A percentile compares a stretch with the other conserved stretches of the same genome.
Evolutionary conservation across 2,888 invertebrate genomes (phyloP).

Genomic region (Meloe dianella): DNA sequence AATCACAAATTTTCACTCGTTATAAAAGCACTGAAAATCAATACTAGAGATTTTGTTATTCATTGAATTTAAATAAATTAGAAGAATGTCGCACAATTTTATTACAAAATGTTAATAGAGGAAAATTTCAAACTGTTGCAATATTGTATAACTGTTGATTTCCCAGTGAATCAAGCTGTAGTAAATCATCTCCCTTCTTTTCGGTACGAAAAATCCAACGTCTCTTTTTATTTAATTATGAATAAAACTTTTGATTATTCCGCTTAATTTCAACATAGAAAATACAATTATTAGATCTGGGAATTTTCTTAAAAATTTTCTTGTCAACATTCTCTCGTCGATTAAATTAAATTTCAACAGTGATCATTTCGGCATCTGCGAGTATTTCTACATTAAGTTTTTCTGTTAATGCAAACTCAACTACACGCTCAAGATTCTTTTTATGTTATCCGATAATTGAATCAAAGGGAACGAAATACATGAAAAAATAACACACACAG

Average conservation of each 20-base stretch:
- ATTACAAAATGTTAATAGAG: neutral
- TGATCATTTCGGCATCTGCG: too few species aligned
- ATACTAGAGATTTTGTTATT: neutral
- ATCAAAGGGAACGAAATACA: too few species aligned
- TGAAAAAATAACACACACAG: neutral
- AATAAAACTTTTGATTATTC: neutral
- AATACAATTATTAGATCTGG: neutral
- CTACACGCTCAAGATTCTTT: too few species aligned
- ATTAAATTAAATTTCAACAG: too few species aligned
- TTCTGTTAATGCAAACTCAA: too few species aligned
- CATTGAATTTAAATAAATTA: neutral
- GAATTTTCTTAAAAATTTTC: too few species aligned
- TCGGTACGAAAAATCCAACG: neutral
- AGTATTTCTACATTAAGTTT: too few species aligned
- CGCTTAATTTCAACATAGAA: neutral
- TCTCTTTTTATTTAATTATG: neutral
- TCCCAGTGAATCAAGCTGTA: neutral
- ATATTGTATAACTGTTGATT: constrained; percentile 1
- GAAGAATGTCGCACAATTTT: neutral
- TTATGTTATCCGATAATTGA: too few species aligned
- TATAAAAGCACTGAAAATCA: neutral
- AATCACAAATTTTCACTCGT: neutral
- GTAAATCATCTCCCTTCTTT: neutral
- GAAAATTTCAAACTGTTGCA: neutral
- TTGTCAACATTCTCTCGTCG: too few species aligned